Evolutionary conservation across 2,888 invertebrate genomes (phyloP), one percentile per base, ranked within the genome.

Genomic region (Eupithecia centaureata): DNA sequence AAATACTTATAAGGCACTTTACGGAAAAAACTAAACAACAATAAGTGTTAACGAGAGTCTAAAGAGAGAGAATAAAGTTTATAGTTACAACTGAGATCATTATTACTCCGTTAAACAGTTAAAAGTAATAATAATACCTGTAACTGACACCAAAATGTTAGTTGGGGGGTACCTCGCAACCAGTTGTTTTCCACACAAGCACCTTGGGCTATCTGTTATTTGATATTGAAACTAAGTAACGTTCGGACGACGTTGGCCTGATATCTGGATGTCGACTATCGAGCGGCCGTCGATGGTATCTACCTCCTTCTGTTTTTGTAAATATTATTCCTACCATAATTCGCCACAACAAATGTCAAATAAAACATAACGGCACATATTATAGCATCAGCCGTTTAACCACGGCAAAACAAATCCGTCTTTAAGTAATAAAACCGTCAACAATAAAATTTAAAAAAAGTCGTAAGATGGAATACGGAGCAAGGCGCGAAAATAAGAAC

Each of bases 401-500:
- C 72, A 71, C 67, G 70, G 75, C 77, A 73, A 80, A 78, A 79
- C 76, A 81, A 83, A 80, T 76, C 72, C 68, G 71, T 79, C 75
- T 76, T 78, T 78, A 76, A 81, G 79, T 79, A 83, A 81, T 83
- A 82, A 83, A 82, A 81, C 72, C 73, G 80, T 82, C 77, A 75
- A 80, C 80, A 82, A 79, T 80, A 81, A 84, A 81, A 81, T 77
- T 77, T 78, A 77, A 82, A 83, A 47, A 78, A 78, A 73, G 75
- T 79, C 78, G 74, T 77, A 82, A 78, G 73, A 80, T 80, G 78
- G 79, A 84, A 79, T 85, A 75, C 79, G 69, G 78, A 77, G 75
- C 76, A 78, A 80, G 78, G 79, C 78, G 81, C 77, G 79, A 83
- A 83, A 86, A 85, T 83, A 85, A 81, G 73, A 84, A 83, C 82